Base-by-base conservation (phyloP, 2,888 invertebrate genomes). In the Pemphredon lugubris region DNA sequence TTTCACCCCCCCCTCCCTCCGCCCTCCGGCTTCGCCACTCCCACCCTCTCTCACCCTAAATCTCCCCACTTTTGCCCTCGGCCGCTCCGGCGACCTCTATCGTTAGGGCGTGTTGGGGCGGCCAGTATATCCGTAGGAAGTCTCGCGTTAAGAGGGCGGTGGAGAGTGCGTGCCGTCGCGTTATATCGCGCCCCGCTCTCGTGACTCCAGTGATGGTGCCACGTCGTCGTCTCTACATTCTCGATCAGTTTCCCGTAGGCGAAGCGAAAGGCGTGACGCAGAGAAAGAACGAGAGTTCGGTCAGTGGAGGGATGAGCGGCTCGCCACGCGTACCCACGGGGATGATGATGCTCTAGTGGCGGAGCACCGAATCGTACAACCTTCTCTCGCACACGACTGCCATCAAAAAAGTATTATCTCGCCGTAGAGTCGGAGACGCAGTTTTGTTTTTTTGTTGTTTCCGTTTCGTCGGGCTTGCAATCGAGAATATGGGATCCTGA, bases 101-200 rank as follows among this genome's bases (percentile, higher is more conserved):
- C 76, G 77, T 76, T 69, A 76, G 83, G 83, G 83, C 81, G 83
- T 81, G 83, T 81, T 81, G 77, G 32, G 48, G 13, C 21, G 48
- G 45, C 5, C 55, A 71, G 71, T 71, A 26, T 39, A 47, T 59
- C 34, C 16, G 39, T 39, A 47, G 42, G 21, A 47, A 40, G 32
- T 23, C 6, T 48, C n/a, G n/a, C n/a, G n/a, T n/a, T n/a, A 39
- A 30, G 16, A 26, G 14, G 20, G 23, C 14, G 20, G 42, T 13
- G 26, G 14, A 23, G 21, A 23, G 39, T 44, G 44, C 42, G 44
- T 16, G 21, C 18, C 13, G 5, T 11, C 44, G 55, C 18, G 21
- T 42, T 18, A 18, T 32, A n/a, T n/a, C n/a, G n/a, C 44, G 18
- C 42, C 16, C 42, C 13, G 16, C 32, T 40, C 23, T 40, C 44